phyloP scores from a whole-genome alignment of 2,888 invertebrate species.

The Caenorhabditis macrosperma region DNA sequence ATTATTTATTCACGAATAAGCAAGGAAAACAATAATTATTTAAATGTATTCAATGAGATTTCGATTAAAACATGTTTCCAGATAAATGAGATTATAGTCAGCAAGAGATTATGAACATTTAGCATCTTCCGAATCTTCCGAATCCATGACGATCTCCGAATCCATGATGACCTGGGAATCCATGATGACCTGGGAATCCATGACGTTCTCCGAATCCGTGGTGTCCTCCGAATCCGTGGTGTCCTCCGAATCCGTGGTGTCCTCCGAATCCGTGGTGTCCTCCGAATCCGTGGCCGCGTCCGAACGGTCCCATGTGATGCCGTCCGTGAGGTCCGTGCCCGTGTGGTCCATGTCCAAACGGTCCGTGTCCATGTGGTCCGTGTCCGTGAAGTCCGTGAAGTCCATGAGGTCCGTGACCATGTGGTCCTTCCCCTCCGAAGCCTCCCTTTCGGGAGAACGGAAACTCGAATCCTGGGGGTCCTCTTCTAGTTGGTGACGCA shows the following conservation, averaged over 20 bases:
- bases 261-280: conserved; percentile 31
- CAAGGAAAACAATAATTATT: no score
- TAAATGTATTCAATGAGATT: not conserved
- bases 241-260: conserved; percentile 14
- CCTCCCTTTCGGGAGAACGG: conserved; percentile 1
- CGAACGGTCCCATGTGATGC: not conserved
- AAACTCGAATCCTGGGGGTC: not conserved
- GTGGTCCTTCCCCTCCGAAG: conserved; percentile 1
- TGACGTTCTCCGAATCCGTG: no score
- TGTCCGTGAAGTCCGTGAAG: not conserved
- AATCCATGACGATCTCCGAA: conserved; percentile 19
- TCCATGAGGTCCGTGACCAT: not conserved
- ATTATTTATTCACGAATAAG: no score
- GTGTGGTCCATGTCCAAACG: conserved; percentile 8
- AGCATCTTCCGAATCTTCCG: conserved; percentile 27
- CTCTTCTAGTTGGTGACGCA: conserved; percentile 19
- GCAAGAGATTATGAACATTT: not conserved
- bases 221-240: conserved; percentile 5
- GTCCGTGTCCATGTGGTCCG: not conserved
- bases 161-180: conserved; percentile 17
- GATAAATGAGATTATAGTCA: not conserved
- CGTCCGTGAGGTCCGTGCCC: conserved; percentile 1
- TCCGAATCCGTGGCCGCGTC: not conserved
- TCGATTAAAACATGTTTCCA: not conserved
- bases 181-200: conserved; percentile 21